A percentile compares a stretch with the other conserved stretches of the same genome.
Evolutionary conservation across 2,888 invertebrate species (phyloP).

Genomic region (Ectobius pallidus): DNA sequence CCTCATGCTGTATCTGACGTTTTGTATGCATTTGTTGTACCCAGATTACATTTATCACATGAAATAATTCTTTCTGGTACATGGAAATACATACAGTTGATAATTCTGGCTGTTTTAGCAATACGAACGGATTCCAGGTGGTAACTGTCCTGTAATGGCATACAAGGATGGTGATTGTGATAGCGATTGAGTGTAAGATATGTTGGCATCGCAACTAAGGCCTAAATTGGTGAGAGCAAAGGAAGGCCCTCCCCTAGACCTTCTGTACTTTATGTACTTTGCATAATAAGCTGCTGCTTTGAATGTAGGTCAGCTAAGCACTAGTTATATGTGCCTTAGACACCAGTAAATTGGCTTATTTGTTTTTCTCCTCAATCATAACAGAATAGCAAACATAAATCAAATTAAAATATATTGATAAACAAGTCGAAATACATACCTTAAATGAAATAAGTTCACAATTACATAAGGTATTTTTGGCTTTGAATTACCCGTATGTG

Average conservation of each 20-base stretch:
- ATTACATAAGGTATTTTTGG: too few relatives aligned
- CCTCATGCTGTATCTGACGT: too few relatives aligned
- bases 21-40: too few relatives aligned
- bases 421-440: too few relatives aligned
- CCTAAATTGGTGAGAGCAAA: slow-evolving; percentile 27
- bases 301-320: slow-evolving; percentile 19
- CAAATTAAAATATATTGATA: too few relatives aligned
- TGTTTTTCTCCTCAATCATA: too few relatives aligned
- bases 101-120: slow-evolving; percentile 34
- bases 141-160: slow-evolving; percentile 34
- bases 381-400: too few relatives aligned
- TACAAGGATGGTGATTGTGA: slow-evolving; percentile 26
- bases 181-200: slow-evolving; percentile 6
- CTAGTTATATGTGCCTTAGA: slow-evolving; percentile 16
- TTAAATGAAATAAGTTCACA: too few relatives aligned
- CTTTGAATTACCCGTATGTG: too few relatives aligned
- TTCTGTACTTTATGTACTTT: slow-evolving; percentile 9
- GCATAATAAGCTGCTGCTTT: slow-evolving; percentile 1
- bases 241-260: slow-evolving; percentile 11
- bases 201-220: not conserved
- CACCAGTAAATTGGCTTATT: slow-evolving; percentile 1
- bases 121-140: slow-evolving; percentile 37
- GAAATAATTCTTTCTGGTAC: too few relatives aligned
- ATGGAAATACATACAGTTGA: not conserved
- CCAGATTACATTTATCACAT: too few relatives aligned